Evolutionary conservation across 2,888 invertebrate species (phyloP).

Genomic region (Mythimna vitellina): DNA sequence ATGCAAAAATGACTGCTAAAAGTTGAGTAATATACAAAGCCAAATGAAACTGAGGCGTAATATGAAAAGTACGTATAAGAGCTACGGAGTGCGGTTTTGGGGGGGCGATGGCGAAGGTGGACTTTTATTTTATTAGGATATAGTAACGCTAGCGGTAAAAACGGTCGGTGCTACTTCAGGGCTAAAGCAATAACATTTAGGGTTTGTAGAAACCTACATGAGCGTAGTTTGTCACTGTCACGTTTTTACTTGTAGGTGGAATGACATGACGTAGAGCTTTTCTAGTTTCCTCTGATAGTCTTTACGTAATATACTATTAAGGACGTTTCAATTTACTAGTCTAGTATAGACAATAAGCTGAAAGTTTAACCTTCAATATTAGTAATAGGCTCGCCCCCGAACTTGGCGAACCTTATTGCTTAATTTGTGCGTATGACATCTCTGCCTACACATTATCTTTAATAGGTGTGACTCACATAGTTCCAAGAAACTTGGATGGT

Average conservation of each 20-base stretch:
- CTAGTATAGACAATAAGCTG: slow-evolving; percentile 17
- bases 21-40: slow-evolving; percentile 69
- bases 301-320: slow-evolving; percentile 10
- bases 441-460: slow-evolving; percentile 31
- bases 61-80: slow-evolving; percentile 58
- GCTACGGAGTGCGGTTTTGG: slow-evolving; percentile 35
- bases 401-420: slow-evolving; percentile 15
- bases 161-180: slow-evolving; percentile 23
- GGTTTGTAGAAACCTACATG: slow-evolving; percentile 32
- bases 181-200: slow-evolving; percentile 44
- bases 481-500: slow-evolving; percentile 5
- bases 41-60: slow-evolving; percentile 61
- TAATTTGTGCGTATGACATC: slow-evolving; percentile 35
- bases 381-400: slow-evolving; percentile 19
- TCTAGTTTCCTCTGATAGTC: not conserved
- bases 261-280: slow-evolving; percentile 7
- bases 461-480: slow-evolving; percentile 33
- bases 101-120: slow-evolving; percentile 36
- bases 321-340: slow-evolving; percentile 12
- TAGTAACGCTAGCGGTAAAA: slow-evolving; percentile 46
- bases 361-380: slow-evolving; percentile 21
- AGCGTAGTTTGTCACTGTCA: slow-evolving; percentile 25
- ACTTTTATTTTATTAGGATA: slow-evolving; percentile 48
- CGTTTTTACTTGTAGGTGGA: slow-evolving; percentile 16
- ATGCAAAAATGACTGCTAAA: slow-evolving; percentile 64